Evolutionary conservation across 1,140 invertebrate species (phyloP), one percentile per base, ranked within the genome.

Genomic region (Drosophila obscura): DNA sequence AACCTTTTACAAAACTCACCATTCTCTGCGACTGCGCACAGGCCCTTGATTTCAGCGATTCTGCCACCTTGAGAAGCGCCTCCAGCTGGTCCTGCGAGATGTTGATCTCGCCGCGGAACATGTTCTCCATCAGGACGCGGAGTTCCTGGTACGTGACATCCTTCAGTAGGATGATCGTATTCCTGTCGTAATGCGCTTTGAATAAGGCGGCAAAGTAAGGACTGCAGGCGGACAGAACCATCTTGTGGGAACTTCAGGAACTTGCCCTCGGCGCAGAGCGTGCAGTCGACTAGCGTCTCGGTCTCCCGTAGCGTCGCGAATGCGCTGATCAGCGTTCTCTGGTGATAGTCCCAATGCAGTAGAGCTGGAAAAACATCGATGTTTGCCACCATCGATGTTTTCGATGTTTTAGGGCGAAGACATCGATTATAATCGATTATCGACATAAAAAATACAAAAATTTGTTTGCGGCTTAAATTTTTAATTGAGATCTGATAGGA

Each of bases 321-420:
- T 80, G 97, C 97, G 82, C 96, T 96, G 84, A 98, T 96, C 90
- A 98, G 93, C 67, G 97, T 98, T 71, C 95, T 96, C 92, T 98
- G 97, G 93, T 98, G 97, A 92, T 98, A 97, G 93, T 98, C 98
- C 97, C 97, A 98, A 92, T 96, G 94, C 85, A 98, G 93, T n/a
- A n/a, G n/a, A n/a, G n/a, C n/a, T n/a, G n/a, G n/a, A n/a, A n/a
- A n/a, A n/a, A n/a, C n/a, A n/a, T n/a, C n/a, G n/a, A n/a, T n/a
- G n/a, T n/a, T n/a, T n/a, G n/a, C n/a, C n/a, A n/a, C n/a, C n/a
- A n/a, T n/a, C n/a, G n/a, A n/a, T n/a, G n/a, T n/a, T n/a, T n/a
- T n/a, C n/a, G n/a, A n/a, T n/a, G n/a, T n/a, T n/a, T n/a, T n/a
- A n/a, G n/a, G n/a, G n/a, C n/a, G n/a, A n/a, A n/a, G n/a, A n/a